Evolutionary conservation across 2,113 vertebrate species (phyloP).

Genomic region (Anhinga anhinga): DNA sequence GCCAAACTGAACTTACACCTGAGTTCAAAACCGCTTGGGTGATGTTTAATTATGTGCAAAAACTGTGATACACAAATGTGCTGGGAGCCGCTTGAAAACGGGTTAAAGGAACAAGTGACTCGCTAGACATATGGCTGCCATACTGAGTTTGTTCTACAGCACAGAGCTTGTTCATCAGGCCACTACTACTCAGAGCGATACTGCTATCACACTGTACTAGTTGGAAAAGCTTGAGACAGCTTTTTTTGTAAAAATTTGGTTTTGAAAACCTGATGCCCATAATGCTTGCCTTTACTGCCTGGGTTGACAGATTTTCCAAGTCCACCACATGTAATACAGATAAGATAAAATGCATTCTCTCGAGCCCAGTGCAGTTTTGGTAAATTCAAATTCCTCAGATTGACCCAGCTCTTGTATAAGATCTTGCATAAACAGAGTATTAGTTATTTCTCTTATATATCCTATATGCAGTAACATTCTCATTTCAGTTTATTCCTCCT

Average conservation of each 20-base stretch:
- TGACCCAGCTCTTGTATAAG: background rate
- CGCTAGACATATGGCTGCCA: fast-evolving
- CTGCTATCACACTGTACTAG: background rate
- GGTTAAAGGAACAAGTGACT: background rate
- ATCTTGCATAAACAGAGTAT: background rate
- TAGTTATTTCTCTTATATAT: background rate
- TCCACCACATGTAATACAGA: background rate
- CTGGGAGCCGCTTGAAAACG: background rate
- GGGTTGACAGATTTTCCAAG: background rate
- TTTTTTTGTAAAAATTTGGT: background rate
- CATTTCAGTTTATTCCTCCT: background rate
- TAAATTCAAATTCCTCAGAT: background rate
- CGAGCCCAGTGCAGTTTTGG: background rate
- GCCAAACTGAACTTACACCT: background rate
- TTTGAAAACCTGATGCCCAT: background rate
- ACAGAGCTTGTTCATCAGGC: background rate
- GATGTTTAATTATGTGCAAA: background rate
- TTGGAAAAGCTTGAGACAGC: background rate
- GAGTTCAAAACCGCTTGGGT: background rate
- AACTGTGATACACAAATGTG: background rate
- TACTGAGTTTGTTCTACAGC: background rate
- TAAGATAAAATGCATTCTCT: background rate
- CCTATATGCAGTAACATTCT: background rate
- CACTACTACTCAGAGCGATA: background rate
- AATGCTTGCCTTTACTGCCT: background rate